phyloP scores from a whole-genome alignment of 2,113 vertebrate genomes.

The Phycodurus eques region DNA sequence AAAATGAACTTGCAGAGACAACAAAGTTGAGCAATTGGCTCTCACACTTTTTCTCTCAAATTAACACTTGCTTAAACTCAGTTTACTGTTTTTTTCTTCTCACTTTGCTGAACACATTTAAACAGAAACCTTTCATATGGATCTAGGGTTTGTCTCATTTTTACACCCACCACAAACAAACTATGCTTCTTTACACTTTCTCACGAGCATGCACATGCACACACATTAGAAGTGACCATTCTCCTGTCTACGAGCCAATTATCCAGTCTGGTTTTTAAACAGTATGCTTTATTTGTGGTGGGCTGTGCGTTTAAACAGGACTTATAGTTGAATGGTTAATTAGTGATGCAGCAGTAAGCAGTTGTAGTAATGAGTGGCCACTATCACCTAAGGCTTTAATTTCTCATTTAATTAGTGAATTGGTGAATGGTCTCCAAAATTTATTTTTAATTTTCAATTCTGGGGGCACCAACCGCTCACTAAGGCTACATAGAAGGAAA shows the following conservation, averaged over 20 bases:
- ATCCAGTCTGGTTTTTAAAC: conserved; percentile 80
- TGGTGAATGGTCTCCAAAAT: not conserved
- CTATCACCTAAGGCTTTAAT: not conserved
- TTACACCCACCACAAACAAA: conserved; percentile 26
- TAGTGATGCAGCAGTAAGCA: conserved; percentile 81
- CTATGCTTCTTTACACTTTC: not conserved
- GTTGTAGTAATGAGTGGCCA: conserved; percentile 32
- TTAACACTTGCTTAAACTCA: conserved; percentile 20
- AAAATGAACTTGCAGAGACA: conserved; percentile 34
- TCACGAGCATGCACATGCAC: conserved; percentile 8
- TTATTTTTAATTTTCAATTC: not conserved
- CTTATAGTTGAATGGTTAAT: conserved; percentile 83
- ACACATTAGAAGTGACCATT: conserved; percentile 30
- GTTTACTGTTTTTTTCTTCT: conserved; percentile 1
- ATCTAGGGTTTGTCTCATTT: conserved; percentile 18
- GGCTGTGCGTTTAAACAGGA: conserved; percentile 84
- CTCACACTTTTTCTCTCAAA: conserved; percentile 8
- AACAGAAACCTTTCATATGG: conserved; percentile 25
- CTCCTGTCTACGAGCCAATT: conserved; percentile 76
- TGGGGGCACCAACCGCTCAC: not conserved
- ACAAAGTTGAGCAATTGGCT: conserved; percentile 20
- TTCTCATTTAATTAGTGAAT: not conserved
- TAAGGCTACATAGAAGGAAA: not conserved
- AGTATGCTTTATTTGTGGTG: conserved; percentile 73
- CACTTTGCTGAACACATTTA: conserved; percentile 9